Conservation (phyloP, 1,140 invertebrate species). For the Euwallacea similis region DNA sequence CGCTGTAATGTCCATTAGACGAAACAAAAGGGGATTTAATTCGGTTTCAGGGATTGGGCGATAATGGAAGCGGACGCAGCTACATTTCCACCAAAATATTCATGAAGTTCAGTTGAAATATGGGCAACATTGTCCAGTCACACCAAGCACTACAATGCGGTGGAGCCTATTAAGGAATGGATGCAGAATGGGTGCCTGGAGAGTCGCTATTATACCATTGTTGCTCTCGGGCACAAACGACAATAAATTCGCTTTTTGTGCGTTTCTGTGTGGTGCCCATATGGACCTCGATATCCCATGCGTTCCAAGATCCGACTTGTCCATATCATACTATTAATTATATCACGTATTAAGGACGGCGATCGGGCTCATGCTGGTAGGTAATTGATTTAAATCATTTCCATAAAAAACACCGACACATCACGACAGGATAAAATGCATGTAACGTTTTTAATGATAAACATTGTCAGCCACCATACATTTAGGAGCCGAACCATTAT, state of each 20-base stretch:
- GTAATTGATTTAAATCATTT: slow-evolving; percentile 38
- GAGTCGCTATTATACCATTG: slow-evolving; percentile 34
- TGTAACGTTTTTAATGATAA: slow-evolving; percentile 34
- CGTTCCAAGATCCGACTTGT: too few species aligned
- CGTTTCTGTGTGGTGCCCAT: slow-evolving; percentile 14
- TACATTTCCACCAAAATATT: not conserved
- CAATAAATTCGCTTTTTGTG: slow-evolving; percentile 28
- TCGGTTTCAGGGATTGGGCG: not conserved
- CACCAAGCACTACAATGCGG: slow-evolving; percentile 33
- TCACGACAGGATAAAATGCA: slow-evolving; percentile 31
- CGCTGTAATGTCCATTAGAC: not conserved
- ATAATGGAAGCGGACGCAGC: not conserved
- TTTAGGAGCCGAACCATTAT: slow-evolving; percentile 1
- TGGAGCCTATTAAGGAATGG: slow-evolving; percentile 34
- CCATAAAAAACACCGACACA: slow-evolving; percentile 36
- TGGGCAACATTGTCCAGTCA: slow-evolving; percentile 34
- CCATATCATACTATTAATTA: slow-evolving; percentile 24
- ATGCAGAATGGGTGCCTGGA: slow-evolving; percentile 19
- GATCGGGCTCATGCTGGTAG: slow-evolving; percentile 35
- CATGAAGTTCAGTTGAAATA: slow-evolving; percentile 15
- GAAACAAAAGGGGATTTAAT: not conserved
- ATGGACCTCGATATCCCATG: not conserved
- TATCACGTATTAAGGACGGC: slow-evolving; percentile 30
- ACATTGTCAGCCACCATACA: slow-evolving; percentile 30
- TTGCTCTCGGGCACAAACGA: slow-evolving; percentile 32